Evolutionary conservation across 92 coral and sea anemone species (phyloP), one percentile per base, ranked within the genome.

Genomic region (Palythoa caribaeorum): DNA sequence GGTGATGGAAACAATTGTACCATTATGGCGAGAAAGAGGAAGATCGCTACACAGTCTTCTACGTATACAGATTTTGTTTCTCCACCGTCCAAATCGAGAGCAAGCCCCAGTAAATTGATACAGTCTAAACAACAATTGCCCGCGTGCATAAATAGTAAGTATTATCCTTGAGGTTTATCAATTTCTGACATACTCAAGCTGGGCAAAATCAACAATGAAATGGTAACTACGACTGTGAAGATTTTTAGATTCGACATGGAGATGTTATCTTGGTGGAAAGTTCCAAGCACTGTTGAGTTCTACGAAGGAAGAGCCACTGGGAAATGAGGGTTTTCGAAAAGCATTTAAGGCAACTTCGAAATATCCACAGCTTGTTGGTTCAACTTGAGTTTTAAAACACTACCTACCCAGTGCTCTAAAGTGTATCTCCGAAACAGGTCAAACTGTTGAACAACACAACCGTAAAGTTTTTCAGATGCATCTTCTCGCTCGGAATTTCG

Each of bases 391-490:
- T 0, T 53, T 86, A 16, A 92, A 92, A 63, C 79, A 76, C 1
- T 88, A 92, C 63, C 87, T 88, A 15, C 83, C 72, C 68, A 73
- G 60, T 16, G 84, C 94, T 53, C 76, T 77, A 50, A 72, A 88
- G 51, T 55, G 54, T 35, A 84, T 72, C 57, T 69, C 60, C 68
- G 11, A 21, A 19, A 84, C 79, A 77, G 40, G 73, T 5, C 89
- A 88, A 59, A 91, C 89, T 17, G 87, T 47, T 16, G 89, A 91
- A 62, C 83, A 89, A 70, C 91, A 88, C 87, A 87, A 84, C 70
- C 76, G 77, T 57, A 91, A 91, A 71, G 83, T 90, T 52, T 90
- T 89, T 38, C 94, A 93, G 77, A 89, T 89, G 90, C 95, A 90
- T 39, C 65, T 83, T 72, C 78, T 93, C 2, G 92, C 92, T 5